phyloP scores from a whole-genome alignment of 2,888 invertebrate genomes.

The Choreutis nemorana region DNA sequence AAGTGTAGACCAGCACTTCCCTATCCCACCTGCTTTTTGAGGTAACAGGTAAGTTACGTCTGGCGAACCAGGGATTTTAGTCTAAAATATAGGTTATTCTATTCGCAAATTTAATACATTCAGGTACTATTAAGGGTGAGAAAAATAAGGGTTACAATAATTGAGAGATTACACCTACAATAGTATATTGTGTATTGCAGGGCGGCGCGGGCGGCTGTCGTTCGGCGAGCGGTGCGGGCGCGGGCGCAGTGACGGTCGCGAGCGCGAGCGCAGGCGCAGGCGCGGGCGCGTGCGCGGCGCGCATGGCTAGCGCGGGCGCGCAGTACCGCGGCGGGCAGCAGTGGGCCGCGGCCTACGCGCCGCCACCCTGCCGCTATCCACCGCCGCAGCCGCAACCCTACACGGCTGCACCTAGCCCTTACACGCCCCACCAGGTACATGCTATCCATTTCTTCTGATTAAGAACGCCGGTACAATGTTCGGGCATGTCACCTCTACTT shows the following conservation, averaged over 20 bases:
- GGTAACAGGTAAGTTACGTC: too few species aligned
- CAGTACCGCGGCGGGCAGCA: slow-evolving; percentile 62
- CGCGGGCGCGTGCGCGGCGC: slow-evolving; percentile 61
- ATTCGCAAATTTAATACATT: too few species aligned
- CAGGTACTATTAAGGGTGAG: too few species aligned
- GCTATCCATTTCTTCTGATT: neutral
- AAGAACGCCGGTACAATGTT: too few species aligned
- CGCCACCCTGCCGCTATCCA: slow-evolving; percentile 62
- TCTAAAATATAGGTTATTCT: too few species aligned
- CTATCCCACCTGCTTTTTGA: too few species aligned
- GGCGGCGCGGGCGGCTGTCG: slow-evolving; percentile 57
- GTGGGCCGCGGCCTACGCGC: slow-evolving; percentile 58
- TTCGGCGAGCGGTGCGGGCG: slow-evolving; percentile 42
- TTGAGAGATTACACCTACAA: too few species aligned
- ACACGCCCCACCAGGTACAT: slow-evolving; percentile 52
- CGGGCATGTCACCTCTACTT: too few species aligned
- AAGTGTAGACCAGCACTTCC: too few species aligned
- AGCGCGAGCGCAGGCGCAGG: slow-evolving; percentile 56
- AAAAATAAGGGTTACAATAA: too few species aligned
- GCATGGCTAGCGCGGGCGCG: slow-evolving; percentile 64
- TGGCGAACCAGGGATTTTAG: too few species aligned
- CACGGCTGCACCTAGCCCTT: slow-evolving; percentile 50
- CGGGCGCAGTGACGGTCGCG: slow-evolving; percentile 62
- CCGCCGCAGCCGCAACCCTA: slow-evolving; percentile 57
- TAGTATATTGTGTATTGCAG: slow-evolving; percentile 25